These are phyloP conservation scores for Adrianichthys oophorus DNA, from an alignment of 2,797 vertebrate species.

Conservation along the genomic window DNA sequence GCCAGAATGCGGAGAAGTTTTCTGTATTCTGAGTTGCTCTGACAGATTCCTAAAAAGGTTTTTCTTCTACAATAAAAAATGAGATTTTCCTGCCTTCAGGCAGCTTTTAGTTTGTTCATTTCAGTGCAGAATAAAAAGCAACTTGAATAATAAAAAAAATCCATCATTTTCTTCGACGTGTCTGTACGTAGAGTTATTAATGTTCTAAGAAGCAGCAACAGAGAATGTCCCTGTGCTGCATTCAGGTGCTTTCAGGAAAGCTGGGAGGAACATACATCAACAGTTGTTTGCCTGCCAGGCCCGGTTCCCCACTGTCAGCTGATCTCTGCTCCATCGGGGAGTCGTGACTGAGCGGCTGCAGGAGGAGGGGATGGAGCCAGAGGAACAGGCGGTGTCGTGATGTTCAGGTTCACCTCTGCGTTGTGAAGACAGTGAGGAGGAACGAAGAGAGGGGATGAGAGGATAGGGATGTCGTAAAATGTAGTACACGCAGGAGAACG, in stretches of 20 bases:
- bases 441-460: not conserved
- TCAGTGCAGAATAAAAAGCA: slow-evolving; percentile 36
- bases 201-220: not conserved
- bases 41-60: not conserved
- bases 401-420: slow-evolving; percentile 40
- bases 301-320: slow-evolving; percentile 6
- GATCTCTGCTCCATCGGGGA: slow-evolving; percentile 35
- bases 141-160: slow-evolving; percentile 31
- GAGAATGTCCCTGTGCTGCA: not conserved
- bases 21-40: not conserved
- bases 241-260: slow-evolving; percentile 25
- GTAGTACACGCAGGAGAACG: slow-evolving; percentile 42
- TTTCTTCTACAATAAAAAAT: slow-evolving; percentile 27
- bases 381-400: slow-evolving; percentile 42
- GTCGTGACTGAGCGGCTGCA: slow-evolving; percentile 56
- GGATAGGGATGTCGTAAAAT: slow-evolving; percentile 28
- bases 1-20: not conserved
- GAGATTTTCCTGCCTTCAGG: slow-evolving; percentile 15
- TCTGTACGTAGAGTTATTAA: slow-evolving; percentile 18
- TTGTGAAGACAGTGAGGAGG: slow-evolving; percentile 7
- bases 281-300: not conserved
- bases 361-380: slow-evolving; percentile 12
- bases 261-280: not conserved
- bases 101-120: slow-evolving; percentile 43
- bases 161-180: slow-evolving; percentile 19